Evolutionary conservation across 2,113 vertebrate species (phyloP), one percentile per base, ranked within the genome.

Genomic region (Bubo bubo): DNA sequence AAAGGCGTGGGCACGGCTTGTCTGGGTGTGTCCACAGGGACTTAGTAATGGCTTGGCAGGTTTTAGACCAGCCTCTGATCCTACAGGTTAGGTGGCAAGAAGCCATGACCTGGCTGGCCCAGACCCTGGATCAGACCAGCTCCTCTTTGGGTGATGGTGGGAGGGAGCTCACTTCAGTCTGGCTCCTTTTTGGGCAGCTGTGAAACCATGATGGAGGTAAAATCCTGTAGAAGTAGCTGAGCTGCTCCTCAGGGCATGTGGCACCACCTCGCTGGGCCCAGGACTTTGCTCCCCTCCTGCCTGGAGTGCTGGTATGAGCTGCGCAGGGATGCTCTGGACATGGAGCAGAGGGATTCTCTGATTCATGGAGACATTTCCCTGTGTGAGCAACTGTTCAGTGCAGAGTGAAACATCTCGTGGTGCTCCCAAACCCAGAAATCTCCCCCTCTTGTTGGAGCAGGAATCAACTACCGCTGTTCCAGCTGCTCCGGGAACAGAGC

Each of bases 401-500:
- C 10, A 13, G 50, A 10, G 11, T 39, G 41, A 63, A 74, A 59
- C 2, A 3, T 49, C 35, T 63, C 7, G 0, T 7, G 15, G 27
- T 0, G 0, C 26, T 67, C 21, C 28, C 52, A 71, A 58, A n/a
- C 28, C 13, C 53, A 35, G 27, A 37, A 49, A 41, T 55, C 13
- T 56, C 50, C 43, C 2, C 0, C 16, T 76, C 16, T 20, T 34
- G 3, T 43, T 2, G 9, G 66, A 53, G 39, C 34, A 73, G 35
- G 73, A 60, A 14, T 17, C 19, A 47, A 12, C 35, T 1, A 8
- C 45, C 4, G 17, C 79, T 2, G 0, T 52, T 35, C 27, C 0
- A 1, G n/a, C 67, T 81, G 86, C 59, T 67, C 45, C 0, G 0
- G 70, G 32, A 39, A 30, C 39, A 27, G 64, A 47, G 43, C 0